phyloP scores from a whole-genome alignment of 2,888 invertebrate genomes.

The Thymelicus sylvestris region DNA sequence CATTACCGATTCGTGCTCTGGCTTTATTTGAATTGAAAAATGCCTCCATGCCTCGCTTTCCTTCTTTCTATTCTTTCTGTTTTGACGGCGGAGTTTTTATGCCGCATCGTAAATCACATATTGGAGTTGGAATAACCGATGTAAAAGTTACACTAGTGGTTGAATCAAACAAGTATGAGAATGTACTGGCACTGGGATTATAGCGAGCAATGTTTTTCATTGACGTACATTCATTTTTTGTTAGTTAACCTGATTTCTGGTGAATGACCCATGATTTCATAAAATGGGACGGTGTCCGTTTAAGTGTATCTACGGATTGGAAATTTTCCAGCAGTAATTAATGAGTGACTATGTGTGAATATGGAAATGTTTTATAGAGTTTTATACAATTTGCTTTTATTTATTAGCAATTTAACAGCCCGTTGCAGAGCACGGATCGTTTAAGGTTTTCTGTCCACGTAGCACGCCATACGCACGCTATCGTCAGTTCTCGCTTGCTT shows the following conservation, averaged over 20 bases:
- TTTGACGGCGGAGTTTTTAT: slow-evolving; percentile 40
- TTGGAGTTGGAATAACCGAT: slow-evolving; percentile 42
- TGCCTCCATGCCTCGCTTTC: slow-evolving; percentile 48
- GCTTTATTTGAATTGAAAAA: slow-evolving; percentile 67
- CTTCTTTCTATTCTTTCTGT: slow-evolving; percentile 43
- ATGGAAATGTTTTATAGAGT: no score
- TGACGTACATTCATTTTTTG: no score
- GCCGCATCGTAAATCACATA: slow-evolving; percentile 46
- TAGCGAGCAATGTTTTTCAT: neutral
- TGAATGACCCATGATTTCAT: no score
- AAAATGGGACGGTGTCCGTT: neutral
- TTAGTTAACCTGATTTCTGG: no score
- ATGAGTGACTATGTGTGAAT: no score
- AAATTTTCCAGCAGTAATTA: neutral
- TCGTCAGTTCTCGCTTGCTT: no score
- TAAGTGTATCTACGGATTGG: neutral
- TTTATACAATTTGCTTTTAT: no score
- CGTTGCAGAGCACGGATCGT: neutral
- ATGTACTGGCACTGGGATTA: neutral
- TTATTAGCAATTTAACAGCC: no score
- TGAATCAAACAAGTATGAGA: neutral
- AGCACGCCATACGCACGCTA: no score
- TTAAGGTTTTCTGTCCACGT: neutral
- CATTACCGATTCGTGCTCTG: slow-evolving; percentile 60
- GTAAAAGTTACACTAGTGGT: slow-evolving; percentile 15